phyloP scores from a whole-genome alignment of 2,888 invertebrate species.

The Agrypnus murinus region DNA sequence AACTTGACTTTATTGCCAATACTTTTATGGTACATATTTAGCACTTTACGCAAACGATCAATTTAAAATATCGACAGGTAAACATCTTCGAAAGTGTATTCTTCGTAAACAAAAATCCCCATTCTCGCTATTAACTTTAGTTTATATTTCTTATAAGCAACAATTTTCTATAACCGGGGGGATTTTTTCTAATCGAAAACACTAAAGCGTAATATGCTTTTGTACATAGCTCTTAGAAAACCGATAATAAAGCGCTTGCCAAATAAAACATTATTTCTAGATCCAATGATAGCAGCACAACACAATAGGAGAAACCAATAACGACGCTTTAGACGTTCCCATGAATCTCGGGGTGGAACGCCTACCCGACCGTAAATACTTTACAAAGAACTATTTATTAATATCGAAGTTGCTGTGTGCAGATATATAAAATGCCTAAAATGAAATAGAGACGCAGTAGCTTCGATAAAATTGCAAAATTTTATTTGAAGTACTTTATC shows the following conservation, averaged over 20 bases:
- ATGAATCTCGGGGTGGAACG: conserved; percentile 68
- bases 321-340: conserved; percentile 64
- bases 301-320: conserved; percentile 62
- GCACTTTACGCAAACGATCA: conserved; percentile 50
- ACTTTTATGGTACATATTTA: conserved; percentile 48
- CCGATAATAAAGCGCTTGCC: conserved; percentile 52
- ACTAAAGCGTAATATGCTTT: conserved; percentile 34
- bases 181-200: conserved; percentile 16
- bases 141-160: conserved; percentile 18
- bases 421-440: conserved; percentile 58
- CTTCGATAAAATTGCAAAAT: conserved; percentile 38
- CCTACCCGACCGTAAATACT: conserved; percentile 62
- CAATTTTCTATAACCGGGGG: conserved; percentile 1
- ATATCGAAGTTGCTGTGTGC: conserved; percentile 60
- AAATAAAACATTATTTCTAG: conserved; percentile 55
- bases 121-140: conserved; percentile 13
- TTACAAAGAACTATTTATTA: conserved; percentile 64
- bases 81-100: conserved; percentile 35
- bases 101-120: conserved; percentile 27
- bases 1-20: conserved; percentile 48
- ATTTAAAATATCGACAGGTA: conserved; percentile 49
- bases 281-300: conserved; percentile 54
- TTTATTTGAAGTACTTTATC: not conserved
- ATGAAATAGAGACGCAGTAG: conserved; percentile 54
- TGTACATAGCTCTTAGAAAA: conserved; percentile 46